Evolutionary conservation across 2,888 invertebrate genomes (phyloP), one percentile per base, ranked within the genome.

Genomic region (Tachina grossa): DNA sequence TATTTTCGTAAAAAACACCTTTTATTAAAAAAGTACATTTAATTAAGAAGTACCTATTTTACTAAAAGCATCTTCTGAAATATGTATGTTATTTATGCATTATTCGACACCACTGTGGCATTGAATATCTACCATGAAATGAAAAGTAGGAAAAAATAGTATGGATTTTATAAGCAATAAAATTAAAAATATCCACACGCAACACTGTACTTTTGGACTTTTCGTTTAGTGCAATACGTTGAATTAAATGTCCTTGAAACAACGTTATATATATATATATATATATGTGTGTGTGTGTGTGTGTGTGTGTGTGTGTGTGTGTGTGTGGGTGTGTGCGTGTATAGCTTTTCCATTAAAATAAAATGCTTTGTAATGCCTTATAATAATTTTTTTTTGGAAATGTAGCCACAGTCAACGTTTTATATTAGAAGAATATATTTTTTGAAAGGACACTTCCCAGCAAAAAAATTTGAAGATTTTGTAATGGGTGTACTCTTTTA

Each of bases 191-290:
- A 13, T 9, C 13, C 31, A 61, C 22, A 31, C 9, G 47, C 10
- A 45, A 65, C 2, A 47, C 49, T 55, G 22, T 57, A 22, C 14
- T 41, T 31, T 57, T 66, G 65, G 11, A 51, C 47, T 31, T 63
- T 57, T 14, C 22, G 47, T 66, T 16, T 5, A 14, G 57, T 80
- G 57, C 72, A 57, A 47, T 72, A 72, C 65, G 16, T 63, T 6
- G 1, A 53, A 43, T 14, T 39, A 11, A 72, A 63, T n/a, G 71
- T 71, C 79, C 79, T 79, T 71, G 63, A 71, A 71, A 63, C 19
- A 55, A 47, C 19, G 16, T 22, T n/a, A n/a, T n/a, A n/a, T n/a
- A n/a, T n/a, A n/a, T n/a, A n/a, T n/a, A n/a, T n/a, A n/a, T n/a
- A n/a, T n/a, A n/a, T n/a, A n/a, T n/a, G n/a, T n/a, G n/a, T n/a